Evolutionary conservation across 2,797 vertebrate species (phyloP), one percentile per base, ranked within the genome.

Genomic region (Rachycentron canadum): DNA sequence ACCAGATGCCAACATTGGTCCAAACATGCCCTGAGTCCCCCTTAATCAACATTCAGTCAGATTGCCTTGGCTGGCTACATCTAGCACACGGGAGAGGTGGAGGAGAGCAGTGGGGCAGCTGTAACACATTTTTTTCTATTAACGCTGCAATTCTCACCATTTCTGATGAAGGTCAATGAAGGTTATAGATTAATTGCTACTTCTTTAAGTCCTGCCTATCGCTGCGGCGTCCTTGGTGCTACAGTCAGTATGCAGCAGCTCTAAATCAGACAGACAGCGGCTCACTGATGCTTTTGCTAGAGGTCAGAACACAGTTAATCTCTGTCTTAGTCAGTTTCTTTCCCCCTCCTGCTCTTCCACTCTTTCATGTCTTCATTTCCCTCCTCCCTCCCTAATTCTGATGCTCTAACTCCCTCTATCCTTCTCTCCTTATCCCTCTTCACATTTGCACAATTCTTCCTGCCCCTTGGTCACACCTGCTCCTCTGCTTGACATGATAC

Each of bases 291-390:
- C 69, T 81, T 43, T 57, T 32, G 75, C 74, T 74, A 28, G 80
- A 88, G 85, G 82, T 87, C 83, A 84, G 52, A 82, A 72, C 82
- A 78, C 57, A 78, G 73, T 81, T 88, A 81, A 86, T 84, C 83
- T 86, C 79, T 64, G 73, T 77, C 73, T 80, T 67, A 68, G 58
- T 80, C 2, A 0, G 26, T 86, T 77, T 74, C 62, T 55, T 66
- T 81, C 50, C n/a, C 30, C 28, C 52, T 60, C n/a, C 56, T 0
- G 3, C 34, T 58, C 50, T 38, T 60, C 21, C 43, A 60, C 26
- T 53, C 38, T 38, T 34, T 68, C 11, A 16, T 58, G 21, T 61
- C 40, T 79, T 49, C 43, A 36, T 58, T 61, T 59, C 41, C 13
- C 8, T 52, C 4, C 13, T 58, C 8, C 7, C 3, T 58, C 52